phyloP scores from a whole-genome alignment of 1,140 invertebrate genomes.

The Bombus confusus region DNA sequence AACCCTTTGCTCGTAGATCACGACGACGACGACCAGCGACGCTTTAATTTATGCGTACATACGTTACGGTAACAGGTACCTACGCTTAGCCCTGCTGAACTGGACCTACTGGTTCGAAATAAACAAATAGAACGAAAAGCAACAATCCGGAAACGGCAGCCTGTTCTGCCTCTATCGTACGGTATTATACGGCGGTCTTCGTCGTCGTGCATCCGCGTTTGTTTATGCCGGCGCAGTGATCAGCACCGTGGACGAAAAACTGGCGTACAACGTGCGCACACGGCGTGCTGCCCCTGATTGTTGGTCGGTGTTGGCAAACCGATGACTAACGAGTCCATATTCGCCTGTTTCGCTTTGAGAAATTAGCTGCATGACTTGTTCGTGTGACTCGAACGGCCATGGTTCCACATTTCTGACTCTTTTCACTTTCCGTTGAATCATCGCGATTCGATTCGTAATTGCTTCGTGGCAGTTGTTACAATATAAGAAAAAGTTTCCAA shows the following conservation, averaged over 20 bases:
- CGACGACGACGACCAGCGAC: not conserved
- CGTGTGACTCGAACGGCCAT: not conserved
- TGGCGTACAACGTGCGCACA: not conserved
- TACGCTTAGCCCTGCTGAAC: slow-evolving; percentile 40
- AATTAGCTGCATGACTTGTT: not conserved
- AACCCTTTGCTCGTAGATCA: not conserved
- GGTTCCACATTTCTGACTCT: not conserved
- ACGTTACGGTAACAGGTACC: slow-evolving; percentile 24
- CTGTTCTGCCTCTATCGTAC: slow-evolving; percentile 19
- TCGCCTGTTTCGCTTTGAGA: not conserved
- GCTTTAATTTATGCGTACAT: slow-evolving; percentile 11
- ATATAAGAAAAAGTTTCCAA: not conserved
- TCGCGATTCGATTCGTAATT: too few relatives aligned
- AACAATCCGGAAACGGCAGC: slow-evolving; percentile 35
- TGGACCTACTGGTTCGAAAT: slow-evolving; percentile 46
- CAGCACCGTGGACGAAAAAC: not conserved
- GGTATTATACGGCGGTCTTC: slow-evolving; percentile 5
- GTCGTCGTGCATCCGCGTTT: not conserved
- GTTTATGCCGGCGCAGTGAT: slow-evolving; percentile 9
- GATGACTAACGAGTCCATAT: slow-evolving; percentile 55
- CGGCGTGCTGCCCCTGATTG: not conserved
- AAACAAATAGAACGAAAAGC: slow-evolving; percentile 46
- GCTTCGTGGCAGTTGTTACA: not conserved
- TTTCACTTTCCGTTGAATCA: not conserved
- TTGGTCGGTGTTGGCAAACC: slow-evolving; percentile 10